These are phyloP conservation scores for Crenuchus spilurus DNA, from an alignment of 2,797 vertebrate species.

Conservation along the genomic window DNA sequence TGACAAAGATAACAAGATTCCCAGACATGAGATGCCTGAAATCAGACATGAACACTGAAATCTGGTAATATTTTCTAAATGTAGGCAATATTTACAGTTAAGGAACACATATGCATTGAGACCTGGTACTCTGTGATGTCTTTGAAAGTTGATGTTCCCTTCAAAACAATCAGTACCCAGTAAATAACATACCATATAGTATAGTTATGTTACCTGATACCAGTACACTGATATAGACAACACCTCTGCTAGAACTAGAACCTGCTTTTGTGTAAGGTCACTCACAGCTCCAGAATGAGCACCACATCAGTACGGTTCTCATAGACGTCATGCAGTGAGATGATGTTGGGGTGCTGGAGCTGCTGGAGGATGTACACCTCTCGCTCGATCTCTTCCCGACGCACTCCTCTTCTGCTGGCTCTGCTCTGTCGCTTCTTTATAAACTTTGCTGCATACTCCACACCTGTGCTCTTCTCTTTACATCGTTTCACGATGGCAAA, in stretches of 20 bases:
- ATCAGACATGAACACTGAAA: not conserved
- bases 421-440: conserved; percentile 93
- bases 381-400: conserved; percentile 90
- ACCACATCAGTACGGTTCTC: conserved; percentile 95
- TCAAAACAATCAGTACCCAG: no score
- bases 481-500: conserved; percentile 95
- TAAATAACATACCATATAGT: no score
- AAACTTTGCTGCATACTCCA: conserved; percentile 91
- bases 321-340: conserved; percentile 89
- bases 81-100: no score
- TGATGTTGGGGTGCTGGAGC: conserved; percentile 88
- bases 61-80: not conserved
- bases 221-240: not conserved
- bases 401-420: conserved; percentile 88
- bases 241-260: not conserved
- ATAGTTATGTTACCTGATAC: no score
- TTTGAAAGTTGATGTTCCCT: no score
- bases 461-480: conserved; percentile 81
- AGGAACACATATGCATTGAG: no score
- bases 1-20: not conserved
- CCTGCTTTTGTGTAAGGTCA: conserved; percentile 51
- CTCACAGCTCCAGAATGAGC: conserved; percentile 97
- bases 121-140: no score
- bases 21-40: not conserved
- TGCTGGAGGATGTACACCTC: conserved; percentile 93